Evolutionary conservation across 2,888 invertebrate genomes (phyloP), one percentile per base, ranked within the genome.

Genomic region (Dinocampus coccinellae): DNA sequence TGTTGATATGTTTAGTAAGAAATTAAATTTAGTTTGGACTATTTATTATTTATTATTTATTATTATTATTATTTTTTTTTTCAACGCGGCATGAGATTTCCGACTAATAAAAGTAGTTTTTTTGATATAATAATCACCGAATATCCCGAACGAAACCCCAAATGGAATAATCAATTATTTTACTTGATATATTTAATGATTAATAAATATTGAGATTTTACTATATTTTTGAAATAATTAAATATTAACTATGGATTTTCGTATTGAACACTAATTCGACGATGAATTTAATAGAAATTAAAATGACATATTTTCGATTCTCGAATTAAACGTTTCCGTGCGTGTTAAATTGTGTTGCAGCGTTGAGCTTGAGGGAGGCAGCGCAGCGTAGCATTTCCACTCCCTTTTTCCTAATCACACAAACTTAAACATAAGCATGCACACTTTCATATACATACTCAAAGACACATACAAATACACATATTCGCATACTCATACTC

Each of bases 331-430:
- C 78, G 82, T 84, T 82, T 85, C 86, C 85, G 85, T 86, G 86
- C 86, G 86, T 87, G 82, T 87, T 86, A 74, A 85, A 87, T 87
- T 87, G 86, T 87, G 87, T 87, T 87, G 80, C 87, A 87, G 87
- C 87, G 87, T 87, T 87, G 87, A 87, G 85, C 87, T 86, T 87
- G 86, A 86, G 86, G 87, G 87, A 87, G 85, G 86, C 87, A 87
- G 87, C 82, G 87, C 87, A 82, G 85, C 87, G 85, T 87, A 87
- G 86, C 85, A 85, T 72, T 81, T 80, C 77, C 72, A 75, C 75
- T 75, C 81, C 81, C 81, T 82, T 78, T 73, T 75, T 80, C 80
- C 79, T 78, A 76, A 70, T 70, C 74, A 76, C 76, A 76, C 62
- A 63, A 76, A 73, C 73, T 76, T 76, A 76, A 61, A 63, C 74